phyloP scores from a whole-genome alignment of 1,140 invertebrate species.

The Orchestia grillus region DNA sequence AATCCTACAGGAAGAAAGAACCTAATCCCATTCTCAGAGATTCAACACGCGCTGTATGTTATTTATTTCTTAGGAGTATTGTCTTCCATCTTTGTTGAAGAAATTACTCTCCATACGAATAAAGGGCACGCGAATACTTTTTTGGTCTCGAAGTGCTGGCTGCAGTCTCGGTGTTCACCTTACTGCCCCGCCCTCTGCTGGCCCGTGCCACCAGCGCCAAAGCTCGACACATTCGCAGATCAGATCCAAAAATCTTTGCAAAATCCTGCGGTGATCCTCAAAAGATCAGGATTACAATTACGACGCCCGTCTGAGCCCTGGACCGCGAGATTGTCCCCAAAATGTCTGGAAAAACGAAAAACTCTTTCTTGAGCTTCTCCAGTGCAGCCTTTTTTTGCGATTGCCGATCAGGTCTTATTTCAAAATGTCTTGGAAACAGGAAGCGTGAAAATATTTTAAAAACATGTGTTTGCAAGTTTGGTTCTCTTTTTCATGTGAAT shows the following conservation, averaged over 20 bases:
- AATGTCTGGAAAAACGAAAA: conserved; percentile 8
- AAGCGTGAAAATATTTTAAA: neutral
- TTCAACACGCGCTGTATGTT: too few relatives aligned
- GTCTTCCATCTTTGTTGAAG: too few relatives aligned
- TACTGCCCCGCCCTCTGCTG: neutral
- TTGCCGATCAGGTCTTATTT: neutral
- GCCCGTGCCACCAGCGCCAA: neutral
- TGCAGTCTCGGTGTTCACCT: neutral
- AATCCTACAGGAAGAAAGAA: too few relatives aligned
- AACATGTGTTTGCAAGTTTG: neutral
- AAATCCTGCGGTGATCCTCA: neutral
- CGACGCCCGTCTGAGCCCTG: conserved; percentile 4
- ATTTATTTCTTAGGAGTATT: too few relatives aligned
- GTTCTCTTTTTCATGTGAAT: neutral
- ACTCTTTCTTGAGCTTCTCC: neutral
- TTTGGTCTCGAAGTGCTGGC: neutral
- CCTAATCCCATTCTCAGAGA: too few relatives aligned
- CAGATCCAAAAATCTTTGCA: conserved; percentile 48
- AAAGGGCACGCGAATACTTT: too few relatives aligned
- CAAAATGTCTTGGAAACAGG: neutral
- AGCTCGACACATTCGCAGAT: conserved; percentile 47
- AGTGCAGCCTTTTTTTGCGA: neutral
- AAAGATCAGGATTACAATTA: conserved; percentile 57
- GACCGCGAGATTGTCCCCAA: conserved; percentile 3
- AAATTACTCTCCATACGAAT: too few relatives aligned